Percentiles rank a stretch among this genome's conserved stretches.
phyloP scores from a whole-genome alignment of 2,888 invertebrate species.

The Eupithecia insigniata region DNA sequence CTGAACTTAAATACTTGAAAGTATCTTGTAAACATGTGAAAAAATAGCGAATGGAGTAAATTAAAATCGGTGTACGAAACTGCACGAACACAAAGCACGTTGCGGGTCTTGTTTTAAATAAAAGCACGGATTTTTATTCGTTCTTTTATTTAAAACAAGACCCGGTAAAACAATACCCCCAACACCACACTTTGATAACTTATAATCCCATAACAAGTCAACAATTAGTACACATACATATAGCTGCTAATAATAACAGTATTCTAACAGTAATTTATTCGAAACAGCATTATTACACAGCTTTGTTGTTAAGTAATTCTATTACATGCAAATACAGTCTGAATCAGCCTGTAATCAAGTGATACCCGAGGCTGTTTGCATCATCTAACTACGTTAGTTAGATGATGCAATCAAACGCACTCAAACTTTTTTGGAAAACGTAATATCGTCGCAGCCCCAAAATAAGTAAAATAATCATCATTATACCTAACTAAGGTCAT shows the following conservation, averaged over 20 bases:
- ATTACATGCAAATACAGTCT: slow-evolving; percentile 2
- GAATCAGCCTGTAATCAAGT: not conserved
- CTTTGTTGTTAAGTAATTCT: not conserved
- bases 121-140: no score
- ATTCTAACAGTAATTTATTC: not conserved
- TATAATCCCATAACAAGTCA: not conserved
- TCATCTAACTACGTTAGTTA: no score
- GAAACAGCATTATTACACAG: not conserved
- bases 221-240: not conserved
- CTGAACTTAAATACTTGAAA: not conserved
- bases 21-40: not conserved
- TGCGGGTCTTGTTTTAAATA: not conserved
- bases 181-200: not conserved
- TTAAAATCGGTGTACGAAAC: no score
- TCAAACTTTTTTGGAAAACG: no score
- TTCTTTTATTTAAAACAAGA: no score
- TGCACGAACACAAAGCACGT: no score
- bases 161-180: no score
- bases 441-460: no score
- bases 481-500: no score
- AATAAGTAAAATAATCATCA: no score
- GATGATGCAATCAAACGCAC: no score
- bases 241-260: not conserved
- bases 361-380: not conserved
- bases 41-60: not conserved